Evolutionary conservation across 2,797 vertebrate species (phyloP).

Genomic region (Bothrops alternatus): DNA sequence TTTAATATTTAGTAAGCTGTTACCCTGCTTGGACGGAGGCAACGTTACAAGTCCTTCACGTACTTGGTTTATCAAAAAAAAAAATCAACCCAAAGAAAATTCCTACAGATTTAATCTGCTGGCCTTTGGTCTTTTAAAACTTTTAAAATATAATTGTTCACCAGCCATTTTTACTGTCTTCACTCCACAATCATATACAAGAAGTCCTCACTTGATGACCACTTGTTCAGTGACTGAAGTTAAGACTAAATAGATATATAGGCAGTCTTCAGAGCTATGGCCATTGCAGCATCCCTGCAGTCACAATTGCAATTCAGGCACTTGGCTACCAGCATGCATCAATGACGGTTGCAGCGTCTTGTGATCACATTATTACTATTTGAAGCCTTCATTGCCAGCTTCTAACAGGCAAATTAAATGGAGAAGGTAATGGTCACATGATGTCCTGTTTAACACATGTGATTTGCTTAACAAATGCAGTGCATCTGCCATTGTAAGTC

Average conservation of each 20-base stretch:
- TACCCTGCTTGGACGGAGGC: constrained; percentile 1
- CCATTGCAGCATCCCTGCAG: background rate
- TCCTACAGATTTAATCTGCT: constrained; percentile 1
- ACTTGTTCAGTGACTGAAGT: background rate
- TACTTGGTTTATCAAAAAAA: background rate
- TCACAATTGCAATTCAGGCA: background rate
- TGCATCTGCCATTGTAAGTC: background rate
- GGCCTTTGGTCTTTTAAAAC: background rate
- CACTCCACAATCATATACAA: background rate
- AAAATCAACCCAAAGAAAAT: background rate
- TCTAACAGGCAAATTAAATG: background rate
- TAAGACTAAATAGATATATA: background rate
- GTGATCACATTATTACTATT: background rate
- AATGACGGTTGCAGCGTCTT: background rate
- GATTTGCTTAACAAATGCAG: background rate
- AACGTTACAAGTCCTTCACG: background rate
- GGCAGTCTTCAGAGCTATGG: background rate
- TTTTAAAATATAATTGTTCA: background rate
- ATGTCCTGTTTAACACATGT: background rate
- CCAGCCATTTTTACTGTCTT: background rate
- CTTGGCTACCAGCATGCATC: background rate
- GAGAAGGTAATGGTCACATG: background rate
- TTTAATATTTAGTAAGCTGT: constrained; percentile 15
- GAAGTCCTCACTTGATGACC: background rate
- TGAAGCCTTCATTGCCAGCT: background rate